These are phyloP conservation scores for Microchirus variegatus DNA, from an alignment of 2,797 vertebrate species.

Conservation along the genomic window DNA sequence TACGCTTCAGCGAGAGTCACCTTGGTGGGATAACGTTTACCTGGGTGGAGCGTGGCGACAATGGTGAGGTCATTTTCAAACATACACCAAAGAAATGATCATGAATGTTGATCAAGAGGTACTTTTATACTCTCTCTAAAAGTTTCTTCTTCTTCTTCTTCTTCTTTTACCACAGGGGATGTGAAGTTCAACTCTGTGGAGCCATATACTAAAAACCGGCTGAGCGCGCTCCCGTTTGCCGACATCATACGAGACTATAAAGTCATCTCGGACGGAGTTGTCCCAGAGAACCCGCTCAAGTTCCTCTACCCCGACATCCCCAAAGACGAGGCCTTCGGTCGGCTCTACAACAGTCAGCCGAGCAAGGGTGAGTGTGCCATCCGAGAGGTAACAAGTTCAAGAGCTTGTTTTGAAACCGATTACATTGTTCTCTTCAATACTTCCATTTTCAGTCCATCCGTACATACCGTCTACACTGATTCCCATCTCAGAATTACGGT, in stretches of 20 bases:
- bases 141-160: no score
- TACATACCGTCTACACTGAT: slow-evolving; percentile 92
- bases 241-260: slow-evolving; percentile 97
- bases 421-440: background rate
- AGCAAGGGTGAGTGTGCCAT: slow-evolving; percentile 83
- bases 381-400: background rate
- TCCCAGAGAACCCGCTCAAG: slow-evolving; percentile 94
- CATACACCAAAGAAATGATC: background rate
- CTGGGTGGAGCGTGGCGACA: slow-evolving; percentile 92
- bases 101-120: background rate
- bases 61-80: slow-evolving; percentile 77
- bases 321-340: slow-evolving; percentile 95
- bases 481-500: slow-evolving; percentile 87
- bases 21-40: slow-evolving; percentile 98
- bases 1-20: slow-evolving; percentile 97
- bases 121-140: background rate
- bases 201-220: slow-evolving; percentile 94
- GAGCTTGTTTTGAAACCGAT: background rate
- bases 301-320: slow-evolving; percentile 95
- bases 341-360: slow-evolving; percentile 94
- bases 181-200: slow-evolving; percentile 94
- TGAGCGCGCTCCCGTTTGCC: slow-evolving; percentile 91
- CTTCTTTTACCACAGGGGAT: slow-evolving; percentile 80
- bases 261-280: slow-evolving; percentile 92
- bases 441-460: slow-evolving; percentile 80